Evolutionary conservation across 2,797 vertebrate species (phyloP), one percentile per base, ranked within the genome.

Genomic region (Pseudomugil gertrudae): DNA sequence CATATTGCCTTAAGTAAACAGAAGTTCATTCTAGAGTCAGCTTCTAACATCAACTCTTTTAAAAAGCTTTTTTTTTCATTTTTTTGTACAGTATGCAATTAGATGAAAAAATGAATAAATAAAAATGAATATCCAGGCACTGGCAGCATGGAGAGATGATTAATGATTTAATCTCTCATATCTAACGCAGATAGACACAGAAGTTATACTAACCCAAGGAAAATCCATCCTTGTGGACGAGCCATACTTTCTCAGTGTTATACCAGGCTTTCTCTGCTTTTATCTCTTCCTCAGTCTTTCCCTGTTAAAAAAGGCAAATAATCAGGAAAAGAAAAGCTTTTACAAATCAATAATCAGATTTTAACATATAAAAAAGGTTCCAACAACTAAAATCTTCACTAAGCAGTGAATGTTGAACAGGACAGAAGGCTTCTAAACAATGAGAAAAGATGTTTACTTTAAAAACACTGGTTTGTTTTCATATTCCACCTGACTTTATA

Each of bases 211-310:
- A 72, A 98, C 98, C 98, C 87, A 99, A 89, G 2, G 97, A 98
- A 87, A 99, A 98, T 70, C 98, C 98, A 64, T 99, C 97, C 80
- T 94, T 97, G 94, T 99, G 98, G 78, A 98, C 95, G 62, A 99
- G 95, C 98, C 98, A 99, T 89, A 98, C 96, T 89, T 96, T 98
- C 56, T 99, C 96, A 0, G 95, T 96, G 84, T 96, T 95, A 1
- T 96, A 96, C 98, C 98, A 99, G 74, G 94, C 92, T 88, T 92
- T 95, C 74, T 99, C 97, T 0, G 95, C 94, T 0, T 93, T 92
- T 13, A 97, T 95, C 92, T 98, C 96, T 80, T 98, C 96, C 84
- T 99, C 98, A 0, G 96, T 96, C 91, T 97, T 98, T 50, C 93
- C 95, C 98, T 99, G 80, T 23, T 29, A 51, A 40, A 60, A 45